A percentile compares a stretch with the other conserved stretches of the same genome.
phyloP scores from a whole-genome alignment of 2,888 invertebrate species.

The Parelbella ahira region DNA sequence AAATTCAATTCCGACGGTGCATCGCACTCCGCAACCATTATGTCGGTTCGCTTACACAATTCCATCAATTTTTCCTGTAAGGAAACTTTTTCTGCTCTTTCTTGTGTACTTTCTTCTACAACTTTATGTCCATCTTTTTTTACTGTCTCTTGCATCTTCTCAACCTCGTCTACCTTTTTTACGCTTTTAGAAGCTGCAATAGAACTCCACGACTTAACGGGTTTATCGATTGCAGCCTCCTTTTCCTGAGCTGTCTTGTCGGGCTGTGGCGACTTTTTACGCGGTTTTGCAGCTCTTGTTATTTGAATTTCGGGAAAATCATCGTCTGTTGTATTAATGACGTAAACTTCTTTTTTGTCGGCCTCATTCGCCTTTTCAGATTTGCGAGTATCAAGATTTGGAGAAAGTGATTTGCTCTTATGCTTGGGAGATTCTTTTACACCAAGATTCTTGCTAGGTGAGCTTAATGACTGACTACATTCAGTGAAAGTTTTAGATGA shows the following conservation, averaged over 20 bases:
- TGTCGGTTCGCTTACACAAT: slow-evolving; percentile 69
- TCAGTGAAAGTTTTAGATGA: slow-evolving; percentile 21
- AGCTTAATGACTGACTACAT: slow-evolving; percentile 6
- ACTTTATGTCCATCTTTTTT: slow-evolving; percentile 31
- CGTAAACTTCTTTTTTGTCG: slow-evolving; percentile 64
- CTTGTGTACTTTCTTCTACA: slow-evolving; percentile 23
- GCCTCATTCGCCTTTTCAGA: slow-evolving; percentile 44
- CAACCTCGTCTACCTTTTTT: slow-evolving; percentile 40
- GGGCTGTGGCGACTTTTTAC: slow-evolving; percentile 59
- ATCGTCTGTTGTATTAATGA: slow-evolving; percentile 68
- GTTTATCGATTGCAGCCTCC: slow-evolving; percentile 41
- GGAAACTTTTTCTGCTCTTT: slow-evolving; percentile 39
- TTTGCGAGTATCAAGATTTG: slow-evolving; percentile 50
- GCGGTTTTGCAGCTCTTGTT: slow-evolving; percentile 55
- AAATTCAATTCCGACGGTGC: slow-evolving; percentile 66
- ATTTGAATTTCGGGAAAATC: slow-evolving; percentile 73
- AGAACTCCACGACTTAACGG: slow-evolving; percentile 77
- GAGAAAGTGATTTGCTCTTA: slow-evolving; percentile 59
- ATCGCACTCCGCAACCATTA: slow-evolving; percentile 73
- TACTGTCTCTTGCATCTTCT: slow-evolving; percentile 22
- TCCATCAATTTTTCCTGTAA: slow-evolving; percentile 67
- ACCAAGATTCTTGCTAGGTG: slow-evolving; percentile 27
- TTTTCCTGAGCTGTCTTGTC: slow-evolving; percentile 39
- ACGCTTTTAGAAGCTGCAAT: slow-evolving; percentile 64
- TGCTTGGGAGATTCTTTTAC: slow-evolving; percentile 48